Conservation (phyloP, 1,140 invertebrate species). For the Caerostris extrusa region DNA sequence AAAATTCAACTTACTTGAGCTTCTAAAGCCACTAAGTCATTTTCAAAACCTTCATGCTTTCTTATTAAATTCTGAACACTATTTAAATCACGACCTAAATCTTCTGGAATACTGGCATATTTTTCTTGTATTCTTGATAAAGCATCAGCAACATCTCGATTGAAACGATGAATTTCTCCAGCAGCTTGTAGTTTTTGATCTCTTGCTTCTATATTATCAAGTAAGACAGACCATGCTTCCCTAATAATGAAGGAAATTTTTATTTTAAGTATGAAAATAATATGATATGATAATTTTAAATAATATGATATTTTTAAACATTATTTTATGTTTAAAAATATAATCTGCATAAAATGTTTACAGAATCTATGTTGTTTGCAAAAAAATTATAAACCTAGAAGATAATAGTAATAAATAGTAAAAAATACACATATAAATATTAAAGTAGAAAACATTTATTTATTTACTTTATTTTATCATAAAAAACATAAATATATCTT, state of each 20-base stretch:
- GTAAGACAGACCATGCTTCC: conserved; percentile 92
- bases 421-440: no score
- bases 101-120: conserved; percentile 90
- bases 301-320: neutral
- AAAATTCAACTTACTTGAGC: conserved; percentile 89
- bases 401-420: no score
- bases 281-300: neutral
- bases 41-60: conserved; percentile 96
- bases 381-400: no score
- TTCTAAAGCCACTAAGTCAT: conserved; percentile 95
- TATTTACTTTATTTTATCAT: neutral
- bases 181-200: conserved; percentile 94
- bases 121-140: conserved; percentile 94
- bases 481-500: no score
- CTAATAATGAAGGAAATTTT: conserved; percentile 81
- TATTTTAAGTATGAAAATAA: neutral
- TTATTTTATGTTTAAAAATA: no score
- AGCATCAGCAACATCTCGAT: conserved; percentile 96
- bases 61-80: conserved; percentile 91
- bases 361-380: no score
- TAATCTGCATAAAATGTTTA: no score
- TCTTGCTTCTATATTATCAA: conserved; percentile 92
- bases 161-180: conserved; percentile 97
- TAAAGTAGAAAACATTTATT: neutral
- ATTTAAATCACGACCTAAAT: conserved; percentile 93